Base-by-base conservation (phyloP, 2,113 vertebrate species). In the Odontesthes bonariensis region DNA sequence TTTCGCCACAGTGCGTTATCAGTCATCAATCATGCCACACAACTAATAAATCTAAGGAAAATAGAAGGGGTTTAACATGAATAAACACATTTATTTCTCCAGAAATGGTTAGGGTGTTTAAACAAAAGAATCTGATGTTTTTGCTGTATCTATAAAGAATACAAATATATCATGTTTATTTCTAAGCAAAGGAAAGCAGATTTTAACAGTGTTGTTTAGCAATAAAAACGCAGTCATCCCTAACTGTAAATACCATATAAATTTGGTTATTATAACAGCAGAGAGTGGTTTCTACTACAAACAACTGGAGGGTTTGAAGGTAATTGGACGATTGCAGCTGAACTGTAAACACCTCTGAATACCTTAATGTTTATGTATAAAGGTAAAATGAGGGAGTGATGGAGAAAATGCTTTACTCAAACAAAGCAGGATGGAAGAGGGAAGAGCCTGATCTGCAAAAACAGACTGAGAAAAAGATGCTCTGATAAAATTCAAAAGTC, bases 41-140 rank as follows among this genome's bases (percentile, higher is more conserved):
- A 73, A 84, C 69, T 46, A 81, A 83, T 81, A 78, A 82, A 84
- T 17, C 47, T 58, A 63, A 44, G 51, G 51, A 27, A 40, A 23
- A 5, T 44, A 63, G 70, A 62, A 2, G 14, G 20, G 46, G 31
- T 52, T 14, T 57, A 55, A 27, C 22, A 82, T 65, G 73, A 79
- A 84, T 72, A 81, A 70, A 76, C n/a, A 71, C 52, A 54, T 53
- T 51, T 59, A n/a, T 31, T 69, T 27, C 58, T 71, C 62, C 62
- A 52, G 55, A 79, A 64, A 17, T 49, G 54, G 49, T 20, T 1
- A 1, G 5, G 57, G 32, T 20, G 58, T 55, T 55, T 51, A 84
- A 86, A 77, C 47, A 71, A 72, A 81, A 75, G 59, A 66, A 82
- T 85, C 14, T 0, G 76, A 74, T 76, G 38, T 70, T 73, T n/a